Evolutionary conservation across 2,888 invertebrate species (phyloP).

Genomic region (Xestobium rufovillosum): DNA sequence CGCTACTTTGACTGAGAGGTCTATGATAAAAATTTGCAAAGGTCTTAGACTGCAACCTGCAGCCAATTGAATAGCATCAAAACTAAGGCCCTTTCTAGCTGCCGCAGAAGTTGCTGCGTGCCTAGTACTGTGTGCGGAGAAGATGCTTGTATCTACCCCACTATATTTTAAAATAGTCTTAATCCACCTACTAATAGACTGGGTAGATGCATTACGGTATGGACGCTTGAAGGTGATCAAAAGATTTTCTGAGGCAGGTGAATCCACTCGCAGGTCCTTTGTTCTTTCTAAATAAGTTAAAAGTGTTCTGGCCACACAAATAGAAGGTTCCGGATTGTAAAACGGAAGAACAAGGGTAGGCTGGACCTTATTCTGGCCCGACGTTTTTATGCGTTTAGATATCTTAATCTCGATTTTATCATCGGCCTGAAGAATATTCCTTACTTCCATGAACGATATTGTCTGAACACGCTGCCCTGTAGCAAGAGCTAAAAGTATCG

Average conservation of each 20-base stretch:
- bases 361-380: slow-evolving; percentile 1
- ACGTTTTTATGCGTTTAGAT: slow-evolving; percentile 5
- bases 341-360: neutral
- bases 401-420: slow-evolving; percentile 3
- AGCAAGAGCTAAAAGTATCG: slow-evolving; percentile 5
- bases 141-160: slow-evolving; percentile 22
- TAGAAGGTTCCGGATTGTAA: neutral
- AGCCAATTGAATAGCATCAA: slow-evolving; percentile 22
- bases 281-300: too few relatives aligned
- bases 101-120: slow-evolving; percentile 27
- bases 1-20: slow-evolving; percentile 5
- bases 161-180: slow-evolving; percentile 16
- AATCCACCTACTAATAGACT: slow-evolving; percentile 25
- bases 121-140: slow-evolving; percentile 23
- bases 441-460: slow-evolving; percentile 4
- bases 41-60: slow-evolving; percentile 22
- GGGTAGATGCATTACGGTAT: slow-evolving; percentile 16
- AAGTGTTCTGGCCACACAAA: slow-evolving; percentile 5
- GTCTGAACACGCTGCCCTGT: slow-evolving; percentile 9
- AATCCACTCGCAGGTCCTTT: too few relatives aligned
- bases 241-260: slow-evolving; percentile 13
- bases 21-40: slow-evolving; percentile 25
- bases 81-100: slow-evolving; percentile 18
- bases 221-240: slow-evolving; percentile 23
- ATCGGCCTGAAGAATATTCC: neutral